These are phyloP conservation scores for Drosophila erecta DNA, from an alignment of 1,140 invertebrate species.

Conservation along the genomic window DNA sequence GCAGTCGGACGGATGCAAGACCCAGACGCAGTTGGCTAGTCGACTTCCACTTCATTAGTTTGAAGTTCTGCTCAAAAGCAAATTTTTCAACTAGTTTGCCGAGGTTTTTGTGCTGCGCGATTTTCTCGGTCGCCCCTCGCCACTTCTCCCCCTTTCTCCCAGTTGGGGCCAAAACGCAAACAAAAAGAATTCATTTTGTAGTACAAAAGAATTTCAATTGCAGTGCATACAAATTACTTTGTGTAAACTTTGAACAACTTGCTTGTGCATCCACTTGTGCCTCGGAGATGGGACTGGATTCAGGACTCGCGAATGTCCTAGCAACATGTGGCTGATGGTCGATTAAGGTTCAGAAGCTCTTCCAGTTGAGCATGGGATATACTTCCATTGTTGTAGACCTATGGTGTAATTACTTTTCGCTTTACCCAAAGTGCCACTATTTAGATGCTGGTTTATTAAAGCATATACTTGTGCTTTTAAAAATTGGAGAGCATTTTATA, in stretches of 20 bases:
- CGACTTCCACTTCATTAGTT: constrained; percentile 69
- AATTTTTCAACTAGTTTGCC: constrained; percentile 65
- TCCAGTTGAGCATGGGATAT: not conserved
- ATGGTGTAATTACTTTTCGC: too few species aligned
- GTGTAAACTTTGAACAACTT: constrained; percentile 69
- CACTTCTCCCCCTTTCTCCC: constrained; percentile 1
- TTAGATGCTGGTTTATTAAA: too few species aligned
- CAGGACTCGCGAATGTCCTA: constrained; percentile 32
- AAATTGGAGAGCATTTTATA: not conserved
- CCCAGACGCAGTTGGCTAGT: constrained; percentile 31
- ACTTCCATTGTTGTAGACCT: too few species aligned
- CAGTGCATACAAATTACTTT: constrained; percentile 77
- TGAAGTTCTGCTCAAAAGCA: constrained; percentile 61
- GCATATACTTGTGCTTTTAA: too few species aligned
- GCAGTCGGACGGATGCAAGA: constrained; percentile 4
- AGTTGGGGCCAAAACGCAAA: constrained; percentile 54
- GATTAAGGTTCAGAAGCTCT: constrained; percentile 45
- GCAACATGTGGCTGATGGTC: constrained; percentile 46
- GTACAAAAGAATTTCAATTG: constrained; percentile 77
- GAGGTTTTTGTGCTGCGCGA: constrained; percentile 50
- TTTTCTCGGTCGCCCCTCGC: not conserved
- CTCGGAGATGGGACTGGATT: constrained; percentile 14
- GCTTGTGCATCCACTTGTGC: constrained; percentile 39
- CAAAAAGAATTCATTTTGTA: constrained; percentile 73
- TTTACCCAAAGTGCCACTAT: too few species aligned